Percentiles rank a stretch among this genome's conserved stretches.
Evolutionary conservation across 2,113 vertebrate genomes (phyloP).

Genomic region (Forbesichthys agassizii): DNA sequence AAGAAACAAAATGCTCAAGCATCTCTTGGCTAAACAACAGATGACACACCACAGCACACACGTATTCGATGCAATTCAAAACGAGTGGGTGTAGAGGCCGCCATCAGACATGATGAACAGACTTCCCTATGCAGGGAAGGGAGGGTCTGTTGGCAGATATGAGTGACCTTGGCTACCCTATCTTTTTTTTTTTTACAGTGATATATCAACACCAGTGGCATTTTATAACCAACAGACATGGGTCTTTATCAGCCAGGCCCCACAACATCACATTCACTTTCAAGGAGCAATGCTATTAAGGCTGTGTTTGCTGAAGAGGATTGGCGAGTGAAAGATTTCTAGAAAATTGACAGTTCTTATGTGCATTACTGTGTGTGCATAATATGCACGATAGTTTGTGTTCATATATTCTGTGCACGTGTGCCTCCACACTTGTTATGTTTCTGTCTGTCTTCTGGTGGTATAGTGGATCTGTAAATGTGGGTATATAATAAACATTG

Average conservation of each 20-base stretch:
- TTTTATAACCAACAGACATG: background rate
- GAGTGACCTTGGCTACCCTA: background rate
- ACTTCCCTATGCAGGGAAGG: background rate
- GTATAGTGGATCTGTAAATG: too few species aligned
- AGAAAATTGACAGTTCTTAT: constrained; percentile 15
- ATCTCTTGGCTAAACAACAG: background rate
- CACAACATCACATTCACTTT: background rate
- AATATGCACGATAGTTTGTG: background rate
- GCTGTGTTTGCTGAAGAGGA: constrained; percentile 19
- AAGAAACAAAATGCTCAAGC: background rate
- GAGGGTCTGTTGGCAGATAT: background rate
- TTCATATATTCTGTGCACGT: constrained; percentile 10
- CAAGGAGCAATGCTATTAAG: constrained; percentile 15
- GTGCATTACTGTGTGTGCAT: constrained; percentile 15
- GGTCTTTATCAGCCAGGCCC: constrained; percentile 1
- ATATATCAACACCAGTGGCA: background rate
- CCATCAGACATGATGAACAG: background rate
- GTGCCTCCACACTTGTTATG: background rate
- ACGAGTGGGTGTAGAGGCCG: background rate
- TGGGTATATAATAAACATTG: too few species aligned
- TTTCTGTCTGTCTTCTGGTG: background rate
- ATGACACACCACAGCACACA: background rate
- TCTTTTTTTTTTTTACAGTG: too few species aligned
- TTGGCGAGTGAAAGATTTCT: background rate
- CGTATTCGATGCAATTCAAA: background rate